A percentile compares a stretch with the other conserved stretches of the same genome.
Evolutionary conservation across 2,113 vertebrate species (phyloP).

Genomic region (Aphelocoma coerulescens): DNA sequence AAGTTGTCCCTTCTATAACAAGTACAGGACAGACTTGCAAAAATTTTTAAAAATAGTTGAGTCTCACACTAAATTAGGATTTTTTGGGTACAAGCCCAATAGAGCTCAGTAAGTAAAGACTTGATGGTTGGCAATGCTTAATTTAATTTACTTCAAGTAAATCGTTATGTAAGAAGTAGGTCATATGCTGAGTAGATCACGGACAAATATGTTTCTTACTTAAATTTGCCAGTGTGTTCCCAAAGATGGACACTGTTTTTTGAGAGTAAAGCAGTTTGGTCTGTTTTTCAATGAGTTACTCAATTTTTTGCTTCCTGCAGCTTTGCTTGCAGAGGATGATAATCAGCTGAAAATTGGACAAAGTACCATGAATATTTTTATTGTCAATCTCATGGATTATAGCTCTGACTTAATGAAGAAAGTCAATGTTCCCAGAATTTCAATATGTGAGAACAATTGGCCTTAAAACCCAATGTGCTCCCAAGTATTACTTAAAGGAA

Average conservation of each 20-base stretch:
- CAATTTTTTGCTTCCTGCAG: constrained; percentile 23
- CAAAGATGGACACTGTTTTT: background rate
- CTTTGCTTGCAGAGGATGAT: background rate
- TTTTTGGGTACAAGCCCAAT: background rate
- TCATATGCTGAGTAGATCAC: background rate
- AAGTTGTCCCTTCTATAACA: background rate
- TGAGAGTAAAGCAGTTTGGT: background rate
- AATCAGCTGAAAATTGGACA: background rate
- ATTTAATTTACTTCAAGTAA: background rate
- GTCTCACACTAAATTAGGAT: background rate
- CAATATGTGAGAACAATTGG: background rate
- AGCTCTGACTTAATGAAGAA: constrained; percentile 10
- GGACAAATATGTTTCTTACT: background rate
- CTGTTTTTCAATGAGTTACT: background rate
- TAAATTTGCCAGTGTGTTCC: background rate
- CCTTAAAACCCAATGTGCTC: background rate
- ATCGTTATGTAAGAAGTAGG: background rate
- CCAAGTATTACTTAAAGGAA: background rate
- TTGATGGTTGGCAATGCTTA: background rate
- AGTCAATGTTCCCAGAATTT: background rate
- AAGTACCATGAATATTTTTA: background rate
- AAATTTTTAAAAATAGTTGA: background rate
- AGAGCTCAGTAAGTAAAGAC: background rate
- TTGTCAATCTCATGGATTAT: constrained; percentile 1
- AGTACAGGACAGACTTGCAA: background rate